Evolutionary conservation across 2,888 invertebrate species (phyloP), one percentile per base, ranked within the genome.

Genomic region (Arge pagana): DNA sequence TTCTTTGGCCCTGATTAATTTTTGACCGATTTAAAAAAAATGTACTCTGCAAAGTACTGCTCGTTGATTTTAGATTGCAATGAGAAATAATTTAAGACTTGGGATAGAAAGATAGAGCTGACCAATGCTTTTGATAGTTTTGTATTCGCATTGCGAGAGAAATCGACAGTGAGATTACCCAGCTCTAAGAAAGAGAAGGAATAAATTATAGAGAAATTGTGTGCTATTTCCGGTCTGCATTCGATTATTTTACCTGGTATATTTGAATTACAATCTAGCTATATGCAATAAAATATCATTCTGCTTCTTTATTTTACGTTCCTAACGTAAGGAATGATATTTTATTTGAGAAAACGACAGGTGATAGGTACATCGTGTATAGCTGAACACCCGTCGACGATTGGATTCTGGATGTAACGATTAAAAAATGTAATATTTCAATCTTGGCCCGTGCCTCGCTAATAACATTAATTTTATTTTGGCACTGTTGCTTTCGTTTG

Each of bases 211-310:
- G n/a, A n/a, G n/a, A n/a, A n/a, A 24, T 45, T 45, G 24, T 16
- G 31, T 33, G 21, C 30, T 33, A 13, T 45, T 24, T 31, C 33
- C 30, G 30, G 33, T 45, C 16, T 28, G 23, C 21, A 15, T 26
- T 26, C 13, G 13, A 7, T 11, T 40, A 30, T 5, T 3, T 45
- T 11, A 43, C 15, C 18, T n/a, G 42, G 42, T 42, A 42, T 42
- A 30, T 42, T 45, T 23, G 31, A 45, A 45, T 45, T 33, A 45
- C 45, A 45, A 45, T 33, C 45, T 45, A 45, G 31, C 45, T 45
- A 45, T 23, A 33, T 45, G 45, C 35, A 45, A 45, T 45, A 45
- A 45, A 45, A 33, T 45, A 42, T 23, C 33, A 23, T 33, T 15
- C 23, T 11, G 45, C 23, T 41, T 24, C 2, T 26, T 41, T 18